A percentile compares a stretch with the other conserved stretches of the same genome.
Conservation (phyloP, 2,797 vertebrate genomes). For the Acridotheres tristis region DNA sequence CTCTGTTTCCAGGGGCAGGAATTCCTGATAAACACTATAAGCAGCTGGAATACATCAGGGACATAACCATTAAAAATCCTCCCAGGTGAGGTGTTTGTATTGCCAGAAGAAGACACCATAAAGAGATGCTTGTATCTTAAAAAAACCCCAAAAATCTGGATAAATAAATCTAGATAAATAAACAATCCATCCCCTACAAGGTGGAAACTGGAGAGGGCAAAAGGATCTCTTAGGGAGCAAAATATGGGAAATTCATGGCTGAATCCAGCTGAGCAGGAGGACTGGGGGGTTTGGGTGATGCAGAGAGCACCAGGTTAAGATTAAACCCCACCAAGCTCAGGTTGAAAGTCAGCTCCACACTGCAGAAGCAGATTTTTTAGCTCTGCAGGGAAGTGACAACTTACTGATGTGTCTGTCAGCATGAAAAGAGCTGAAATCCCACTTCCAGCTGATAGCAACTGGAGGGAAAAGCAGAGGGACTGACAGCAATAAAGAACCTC, state of each 20-base stretch:
- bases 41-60: background rate
- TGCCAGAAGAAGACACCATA: too few relatives aligned
- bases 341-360: background rate
- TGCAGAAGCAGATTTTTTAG: background rate
- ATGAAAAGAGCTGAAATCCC: background rate
- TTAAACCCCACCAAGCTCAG: background rate
- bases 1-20: background rate
- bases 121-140: background rate
- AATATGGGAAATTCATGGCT: background rate
- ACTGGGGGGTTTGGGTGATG: background rate
- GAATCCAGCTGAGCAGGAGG: background rate
- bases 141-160: too few relatives aligned
- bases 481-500: fast-evolving
- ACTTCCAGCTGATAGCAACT: background rate
- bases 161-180: background rate
- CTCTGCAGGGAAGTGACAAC: background rate
- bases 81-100: background rate
- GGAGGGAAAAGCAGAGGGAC: background rate
- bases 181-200: background rate
- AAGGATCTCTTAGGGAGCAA: fast-evolving
- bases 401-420: background rate
- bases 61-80: background rate
- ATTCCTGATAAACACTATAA: background rate
- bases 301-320: background rate
- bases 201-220: fast-evolving